Conservation (phyloP, 2,888 invertebrate species). For the Parasteatoda lunata region DNA sequence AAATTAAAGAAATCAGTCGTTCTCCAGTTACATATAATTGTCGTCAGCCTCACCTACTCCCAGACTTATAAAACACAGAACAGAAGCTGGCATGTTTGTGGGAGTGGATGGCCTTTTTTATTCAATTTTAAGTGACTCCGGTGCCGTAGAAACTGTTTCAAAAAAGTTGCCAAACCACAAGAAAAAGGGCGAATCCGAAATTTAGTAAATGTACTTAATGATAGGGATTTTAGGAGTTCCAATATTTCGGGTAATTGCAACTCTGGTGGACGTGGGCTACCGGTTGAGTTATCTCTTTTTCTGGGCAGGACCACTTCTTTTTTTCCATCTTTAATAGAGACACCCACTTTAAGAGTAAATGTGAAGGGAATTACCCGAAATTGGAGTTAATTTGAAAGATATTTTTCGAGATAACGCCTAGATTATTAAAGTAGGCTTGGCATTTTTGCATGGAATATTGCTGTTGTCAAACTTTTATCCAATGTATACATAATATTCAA, state of each 20-base stretch:
- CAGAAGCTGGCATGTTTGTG: not conserved
- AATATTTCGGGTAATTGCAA: conserved; percentile 44
- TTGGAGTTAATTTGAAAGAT: conserved; percentile 36
- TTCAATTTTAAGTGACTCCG: conserved; percentile 47
- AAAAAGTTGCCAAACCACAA: not conserved
- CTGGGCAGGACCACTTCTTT: not conserved
- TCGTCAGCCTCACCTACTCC: too few relatives aligned
- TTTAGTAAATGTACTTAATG: conserved; percentile 52
- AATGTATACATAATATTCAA: too few relatives aligned
- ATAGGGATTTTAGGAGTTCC: conserved; percentile 49
- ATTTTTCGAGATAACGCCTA: conserved; percentile 48
- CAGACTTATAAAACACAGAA: not conserved
- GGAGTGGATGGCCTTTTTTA: conserved; percentile 48
- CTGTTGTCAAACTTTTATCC: too few relatives aligned
- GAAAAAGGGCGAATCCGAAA: conserved; percentile 26
- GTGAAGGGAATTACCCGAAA: conserved; percentile 4
- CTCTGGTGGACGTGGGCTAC: conserved; percentile 46
- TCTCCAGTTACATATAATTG: too few relatives aligned
- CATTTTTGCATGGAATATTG: not conserved
- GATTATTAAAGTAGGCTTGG: conserved; percentile 56
- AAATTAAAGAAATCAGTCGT: too few relatives aligned
- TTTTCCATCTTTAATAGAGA: conserved; percentile 8
- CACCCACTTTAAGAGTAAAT: conserved; percentile 24
- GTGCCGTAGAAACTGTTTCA: not conserved
- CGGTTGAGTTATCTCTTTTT: conserved; percentile 10